A percentile compares a stretch with the other conserved stretches of the same genome.
Evolutionary conservation across 2,888 invertebrate genomes (phyloP).

Genomic region (Ischnura elegans): DNA sequence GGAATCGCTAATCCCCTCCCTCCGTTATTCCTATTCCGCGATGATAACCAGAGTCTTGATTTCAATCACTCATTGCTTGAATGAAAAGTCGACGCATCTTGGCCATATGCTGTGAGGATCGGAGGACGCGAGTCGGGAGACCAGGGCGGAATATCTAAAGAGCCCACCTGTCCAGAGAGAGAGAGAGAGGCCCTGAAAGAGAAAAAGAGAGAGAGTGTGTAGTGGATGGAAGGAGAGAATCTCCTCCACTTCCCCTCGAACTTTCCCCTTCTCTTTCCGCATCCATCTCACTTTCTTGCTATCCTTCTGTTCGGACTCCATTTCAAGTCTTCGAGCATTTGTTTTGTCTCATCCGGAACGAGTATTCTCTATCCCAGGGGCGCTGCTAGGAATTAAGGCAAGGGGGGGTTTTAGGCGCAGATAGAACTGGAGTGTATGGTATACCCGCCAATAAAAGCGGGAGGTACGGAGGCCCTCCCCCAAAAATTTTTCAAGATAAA

Average conservation of each 20-base stretch:
- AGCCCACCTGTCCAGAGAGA: conserved; percentile 49
- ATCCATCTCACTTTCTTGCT: background rate
- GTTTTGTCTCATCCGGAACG: no score
- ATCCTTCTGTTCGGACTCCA: background rate
- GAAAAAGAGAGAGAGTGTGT: background rate
- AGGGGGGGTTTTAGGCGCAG: no score
- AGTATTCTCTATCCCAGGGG: no score
- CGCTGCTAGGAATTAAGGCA: no score
- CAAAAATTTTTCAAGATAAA: no score
- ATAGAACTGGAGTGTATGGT: no score
- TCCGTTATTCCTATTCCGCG: conserved; percentile 40
- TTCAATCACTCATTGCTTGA: conserved; percentile 66
- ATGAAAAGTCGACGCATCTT: conserved; percentile 47
- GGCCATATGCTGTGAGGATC: conserved; percentile 52
- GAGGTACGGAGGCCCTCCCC: no score
- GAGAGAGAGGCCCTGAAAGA: conserved; percentile 3
- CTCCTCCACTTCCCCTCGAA: background rate
- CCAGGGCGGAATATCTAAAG: conserved; percentile 62
- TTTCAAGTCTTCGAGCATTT: background rate
- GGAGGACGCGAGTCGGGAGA: conserved; percentile 9
- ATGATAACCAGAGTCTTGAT: conserved; percentile 48
- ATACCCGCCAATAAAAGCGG: no score
- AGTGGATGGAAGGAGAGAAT: background rate
- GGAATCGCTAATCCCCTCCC: conserved; percentile 14
- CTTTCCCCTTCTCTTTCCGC: background rate